Base-by-base conservation (phyloP, 2,888 invertebrate species). In the Mellilla xanthometata region DNA sequence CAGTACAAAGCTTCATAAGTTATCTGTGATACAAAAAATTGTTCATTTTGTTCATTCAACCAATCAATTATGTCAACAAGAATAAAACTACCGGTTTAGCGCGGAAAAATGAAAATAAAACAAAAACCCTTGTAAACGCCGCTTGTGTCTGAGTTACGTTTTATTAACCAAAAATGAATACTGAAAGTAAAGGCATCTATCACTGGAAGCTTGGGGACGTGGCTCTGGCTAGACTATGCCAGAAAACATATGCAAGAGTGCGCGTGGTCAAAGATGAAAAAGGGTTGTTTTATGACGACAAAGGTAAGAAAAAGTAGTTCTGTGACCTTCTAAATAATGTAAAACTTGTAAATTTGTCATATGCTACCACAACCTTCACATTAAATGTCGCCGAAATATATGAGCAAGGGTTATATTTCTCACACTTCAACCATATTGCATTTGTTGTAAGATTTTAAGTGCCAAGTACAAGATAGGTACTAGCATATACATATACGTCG, bases 141-240 rank as follows among this genome's bases (percentile, higher is more conserved):
- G 27, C 24, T 22, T 43, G 35, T 11, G 11, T 31, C 29, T 4
- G 15, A 6, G 10, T 22, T 22, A 31, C 32, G 30, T 22, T 32
- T 34, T 23, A 13, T 19, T 31, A 5, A 11, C 30, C 45, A 9
- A 56, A 69, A 42, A 59, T 58, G 68, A 51, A 52, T n/a, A 50
- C 64, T 1, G 51, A 46, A 29, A 56, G 67, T 59, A 72, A 49
- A 24, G 68, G 76, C 23, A 83, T 85, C 52, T 83, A 82, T 46
- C 73, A 81, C 44, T 89, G 87, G 87, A 86, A 80, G 54, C 60
- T 88, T 7, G 88, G 87, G 6, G 88, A 89, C 38, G 59, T 84
- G 26, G 84, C 88, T 6, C 68, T 80, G 2, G 88, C 87, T 12
- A 75, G 76, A 62, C 58, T 88, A 38, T 71, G 78, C 42, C 80